Base-by-base conservation (phyloP, 2,888 invertebrate genomes). In the Rhimphoctona megacephalus region DNA sequence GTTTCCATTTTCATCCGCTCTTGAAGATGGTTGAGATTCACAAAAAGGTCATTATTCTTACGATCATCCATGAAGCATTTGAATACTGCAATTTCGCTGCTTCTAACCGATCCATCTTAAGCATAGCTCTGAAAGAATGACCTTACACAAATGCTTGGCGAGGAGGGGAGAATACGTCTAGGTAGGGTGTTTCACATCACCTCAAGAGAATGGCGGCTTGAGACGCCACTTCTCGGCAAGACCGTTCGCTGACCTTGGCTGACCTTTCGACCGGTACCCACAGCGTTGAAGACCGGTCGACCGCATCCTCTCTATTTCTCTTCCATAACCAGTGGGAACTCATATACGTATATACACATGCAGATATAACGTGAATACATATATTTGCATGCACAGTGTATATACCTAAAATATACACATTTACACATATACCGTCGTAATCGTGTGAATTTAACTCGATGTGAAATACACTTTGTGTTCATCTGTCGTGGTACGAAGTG, bases 191-290 rank as follows among this genome's bases (percentile, higher is more conserved):
- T 70, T 80, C 80, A 61, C 69, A 83, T 83, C 70, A 77, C 43
- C 67, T 69, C 70, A 69, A 54, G 80, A 81, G 73, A 64, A 57
- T 66, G 39, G 67, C 74, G 54, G 79, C 54, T 84, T 78, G 74
- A 85, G 74, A 79, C 84, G 78, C 81, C 85, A 76, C 81, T 85
- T 85, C 80, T 72, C 80, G 39, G 72, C 81, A 85, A 86, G 87
- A 87, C 85, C 89, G 88, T 88, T 89, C 89, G 88, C 83, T 89
- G 89, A 89, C 88, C 89, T 89, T 89, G 88, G 85, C 89, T 89
- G 89, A 89, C 88, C 89, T 89, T 87, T 87, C 89, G 85, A 87
- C 88, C 88, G 88, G 86, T 83, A 85, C 85, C 82, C 83, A 81
- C 85, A 80, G 72, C 43, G 84, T 70, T 72, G 78, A 79, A 33